Conservation (phyloP, 2,888 invertebrate species). For the Heptascelio sp. region DNA sequence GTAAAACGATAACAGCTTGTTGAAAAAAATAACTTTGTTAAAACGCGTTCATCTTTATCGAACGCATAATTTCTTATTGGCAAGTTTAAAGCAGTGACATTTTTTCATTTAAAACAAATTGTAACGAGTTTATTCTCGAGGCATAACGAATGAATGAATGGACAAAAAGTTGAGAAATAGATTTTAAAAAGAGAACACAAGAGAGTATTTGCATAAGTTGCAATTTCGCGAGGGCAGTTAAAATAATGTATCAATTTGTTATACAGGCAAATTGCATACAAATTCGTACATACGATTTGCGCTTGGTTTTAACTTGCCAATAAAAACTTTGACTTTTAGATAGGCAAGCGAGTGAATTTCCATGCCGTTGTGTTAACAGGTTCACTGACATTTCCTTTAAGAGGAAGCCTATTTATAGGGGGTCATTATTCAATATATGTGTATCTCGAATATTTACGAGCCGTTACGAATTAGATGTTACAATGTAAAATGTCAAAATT, state of each 20-base stretch:
- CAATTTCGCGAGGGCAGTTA: not conserved
- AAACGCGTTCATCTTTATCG: no score
- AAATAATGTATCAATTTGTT: constrained; percentile 35
- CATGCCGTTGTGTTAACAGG: constrained; percentile 49
- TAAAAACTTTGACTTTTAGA: constrained; percentile 56
- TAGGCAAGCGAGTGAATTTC: constrained; percentile 37
- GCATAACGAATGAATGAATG: no score
- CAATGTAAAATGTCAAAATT: constrained; percentile 47
- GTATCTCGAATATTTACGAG: constrained; percentile 46
- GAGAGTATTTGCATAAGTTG: constrained; percentile 28
- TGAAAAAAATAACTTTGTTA: no score
- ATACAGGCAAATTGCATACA: constrained; percentile 22
- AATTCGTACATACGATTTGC: constrained; percentile 1
- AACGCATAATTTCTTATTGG: no score
- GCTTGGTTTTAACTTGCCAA: constrained; percentile 25
- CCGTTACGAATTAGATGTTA: constrained; percentile 25
- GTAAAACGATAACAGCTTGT: no score
- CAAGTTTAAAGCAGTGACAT: no score
- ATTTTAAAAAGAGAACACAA: not conserved
- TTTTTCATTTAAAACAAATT: no score
- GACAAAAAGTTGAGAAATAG: no score
- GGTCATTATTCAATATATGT: constrained; percentile 58
- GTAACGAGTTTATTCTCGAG: no score
- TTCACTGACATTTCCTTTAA: constrained; percentile 61
- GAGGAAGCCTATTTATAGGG: constrained; percentile 57